Evolutionary conservation across 2,888 invertebrate genomes (phyloP).

Genomic region (Merodon equestris): DNA sequence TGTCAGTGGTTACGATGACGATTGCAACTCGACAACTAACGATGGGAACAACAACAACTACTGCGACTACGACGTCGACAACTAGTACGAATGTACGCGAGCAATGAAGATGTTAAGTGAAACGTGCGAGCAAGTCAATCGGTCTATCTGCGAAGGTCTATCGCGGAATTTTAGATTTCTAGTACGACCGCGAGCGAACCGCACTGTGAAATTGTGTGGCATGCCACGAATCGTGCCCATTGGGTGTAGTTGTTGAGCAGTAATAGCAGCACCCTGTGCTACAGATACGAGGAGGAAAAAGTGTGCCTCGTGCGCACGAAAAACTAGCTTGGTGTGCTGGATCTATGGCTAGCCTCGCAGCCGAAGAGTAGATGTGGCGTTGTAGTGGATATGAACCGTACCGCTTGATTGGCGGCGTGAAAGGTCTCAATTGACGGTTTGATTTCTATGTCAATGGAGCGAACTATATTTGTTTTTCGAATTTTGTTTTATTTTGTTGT

Average conservation of each 20-base stretch:
- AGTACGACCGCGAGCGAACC: constrained; percentile 37
- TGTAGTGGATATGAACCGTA: constrained; percentile 49
- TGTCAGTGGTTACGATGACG: constrained; percentile 38
- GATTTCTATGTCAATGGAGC: constrained; percentile 62
- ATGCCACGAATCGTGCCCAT: constrained; percentile 59
- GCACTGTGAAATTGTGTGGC: constrained; percentile 24
- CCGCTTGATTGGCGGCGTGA: constrained; percentile 67
- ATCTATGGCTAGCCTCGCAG: background rate
- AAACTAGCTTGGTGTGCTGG: constrained; percentile 26
- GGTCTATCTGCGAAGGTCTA: constrained; percentile 66
- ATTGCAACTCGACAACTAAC: constrained; percentile 19
- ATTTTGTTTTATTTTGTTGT: background rate
- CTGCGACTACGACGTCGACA: background rate
- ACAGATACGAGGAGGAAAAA: constrained; percentile 17
- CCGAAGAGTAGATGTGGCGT: background rate
- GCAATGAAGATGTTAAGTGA: constrained; percentile 66
- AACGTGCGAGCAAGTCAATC: constrained; percentile 68
- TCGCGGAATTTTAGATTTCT: constrained; percentile 61
- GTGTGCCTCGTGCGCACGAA: constrained; percentile 58
- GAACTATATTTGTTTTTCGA: constrained; percentile 38
- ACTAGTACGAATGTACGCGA: too few relatives aligned
- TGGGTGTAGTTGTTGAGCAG: constrained; percentile 57
- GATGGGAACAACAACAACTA: constrained; percentile 24
- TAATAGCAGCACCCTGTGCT: constrained; percentile 6
- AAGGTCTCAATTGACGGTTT: constrained; percentile 66